These are phyloP conservation scores for Charina bottae DNA, from an alignment of 2,113 vertebrate species.

Conservation along the genomic window DNA sequence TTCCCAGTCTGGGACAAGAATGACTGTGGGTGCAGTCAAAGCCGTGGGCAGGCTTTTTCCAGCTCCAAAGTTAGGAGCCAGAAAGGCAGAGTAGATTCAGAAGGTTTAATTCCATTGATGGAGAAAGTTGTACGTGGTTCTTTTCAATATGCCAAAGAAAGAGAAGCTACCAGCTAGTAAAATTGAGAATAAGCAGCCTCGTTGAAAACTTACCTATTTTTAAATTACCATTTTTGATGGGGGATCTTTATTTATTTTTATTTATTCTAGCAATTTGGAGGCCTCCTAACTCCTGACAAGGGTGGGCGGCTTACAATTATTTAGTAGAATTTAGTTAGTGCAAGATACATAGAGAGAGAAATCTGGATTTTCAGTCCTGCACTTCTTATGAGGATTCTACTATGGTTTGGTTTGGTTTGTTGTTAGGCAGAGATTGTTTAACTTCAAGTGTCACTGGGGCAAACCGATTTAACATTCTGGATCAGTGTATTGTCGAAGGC, in stretches of 20 bases:
- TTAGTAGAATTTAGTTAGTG: not conserved
- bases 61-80: no score
- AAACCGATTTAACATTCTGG: conserved; percentile 57
- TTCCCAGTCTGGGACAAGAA: no score
- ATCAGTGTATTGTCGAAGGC: no score
- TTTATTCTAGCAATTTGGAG: no score
- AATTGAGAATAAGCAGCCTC: conserved; percentile 56
- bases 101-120: no score
- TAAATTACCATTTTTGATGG: conserved; percentile 62
- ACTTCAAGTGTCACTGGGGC: conserved; percentile 63
- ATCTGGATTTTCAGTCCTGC: conserved; percentile 28
- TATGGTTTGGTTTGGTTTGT: conserved; percentile 11
- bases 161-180: conserved; percentile 50
- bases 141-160: conserved; percentile 42
- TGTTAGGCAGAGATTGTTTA: conserved; percentile 49
- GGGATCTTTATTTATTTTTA: conserved; percentile 25
- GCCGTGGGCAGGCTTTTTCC: no score
- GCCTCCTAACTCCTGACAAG: no score
- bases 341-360: conserved; percentile 39
- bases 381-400: conserved; percentile 51
- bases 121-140: not conserved
- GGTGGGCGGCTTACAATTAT: no score
- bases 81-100: no score
- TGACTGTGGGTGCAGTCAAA: no score
- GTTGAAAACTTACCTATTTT: conserved; percentile 55